Percentiles rank a stretch among this genome's conserved stretches.
Conservation (phyloP, 2,113 vertebrate genomes). For the Malurus alboscapulatus region DNA sequence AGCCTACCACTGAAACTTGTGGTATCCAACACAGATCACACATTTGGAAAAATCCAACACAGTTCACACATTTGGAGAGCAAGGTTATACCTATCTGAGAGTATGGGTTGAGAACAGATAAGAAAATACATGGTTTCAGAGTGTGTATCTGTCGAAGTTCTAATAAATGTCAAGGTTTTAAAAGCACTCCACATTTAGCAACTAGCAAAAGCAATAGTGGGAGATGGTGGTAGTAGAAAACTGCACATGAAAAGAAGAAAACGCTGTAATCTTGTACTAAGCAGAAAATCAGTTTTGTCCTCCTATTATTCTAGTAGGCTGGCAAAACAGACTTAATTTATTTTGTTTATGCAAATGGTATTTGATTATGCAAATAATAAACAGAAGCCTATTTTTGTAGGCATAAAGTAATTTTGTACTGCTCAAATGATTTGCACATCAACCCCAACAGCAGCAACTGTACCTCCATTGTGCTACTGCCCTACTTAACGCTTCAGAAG, state of each 20-base stretch:
- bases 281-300: conserved; percentile 29
- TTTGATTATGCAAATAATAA: conserved; percentile 44
- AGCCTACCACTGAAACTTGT: neutral
- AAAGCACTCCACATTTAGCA: neutral
- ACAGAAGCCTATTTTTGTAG: conserved; percentile 12
- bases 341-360: neutral
- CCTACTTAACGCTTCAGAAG: neutral
- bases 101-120: neutral
- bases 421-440: conserved; percentile 8
- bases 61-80: neutral
- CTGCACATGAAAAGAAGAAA: neutral
- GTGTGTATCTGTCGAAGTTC: neutral
- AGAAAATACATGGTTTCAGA: neutral
- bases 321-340: conserved; percentile 4
- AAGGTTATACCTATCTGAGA: neutral
- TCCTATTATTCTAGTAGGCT: neutral
- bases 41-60: neutral
- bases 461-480: neutral
- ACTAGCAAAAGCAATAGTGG: neutral
- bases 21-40: neutral
- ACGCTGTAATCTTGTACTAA: neutral
- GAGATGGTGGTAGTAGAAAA: neutral
- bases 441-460: neutral
- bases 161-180: neutral
- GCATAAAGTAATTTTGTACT: neutral